Evolutionary conservation across 2,113 vertebrate species (phyloP), one percentile per base, ranked within the genome.

Genomic region (Steatornis caripensis): DNA sequence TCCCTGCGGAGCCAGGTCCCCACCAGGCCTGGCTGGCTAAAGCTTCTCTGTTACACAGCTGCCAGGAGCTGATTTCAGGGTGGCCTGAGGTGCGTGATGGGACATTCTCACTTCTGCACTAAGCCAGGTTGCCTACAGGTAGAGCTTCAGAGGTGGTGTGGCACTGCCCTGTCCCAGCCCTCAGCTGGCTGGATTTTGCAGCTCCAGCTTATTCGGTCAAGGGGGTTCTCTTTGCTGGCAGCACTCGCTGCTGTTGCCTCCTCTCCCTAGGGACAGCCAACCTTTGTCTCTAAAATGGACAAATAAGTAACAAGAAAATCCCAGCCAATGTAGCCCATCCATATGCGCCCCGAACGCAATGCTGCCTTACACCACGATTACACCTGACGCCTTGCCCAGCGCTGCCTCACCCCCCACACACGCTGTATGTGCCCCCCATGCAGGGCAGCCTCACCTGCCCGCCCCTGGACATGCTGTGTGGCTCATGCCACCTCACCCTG

Each of bases 291-390:
- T 77, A 65, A 14, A n/a, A 21, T 0, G n/a, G 9, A 51, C 37
- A 22, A 4, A 36, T 6, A 32, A 49, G 14, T 20, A 64, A 37
- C 21, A 10, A 85, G 39, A 32, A 18, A 37, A 39, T 49, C 51
- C 43, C 9, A 1, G 45, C 45, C 8, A 4, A 1, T 1, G 34
- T 1, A 9, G 29, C 16, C n/a, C 46, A 37, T 16, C 39, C 21
- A 3, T 10, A 3, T 0, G 3, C 14, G 32, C 36, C 51, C 51
- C 1, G 1, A 15, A 19, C 2, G 2, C 21, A 6, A 43, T 2
- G 12, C 65, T 61, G 76, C 41, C 39, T 81, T 8, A 43, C 15
- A 6, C 60, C 23, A 3, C 2, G 41, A n/a, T n/a, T n/a, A n/a
- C n/a, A n/a, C n/a, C n/a, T n/a, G n/a, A n/a, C n/a, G n/a, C n/a